Evolutionary conservation across 2,797 vertebrate genomes (phyloP).

Genomic region (Telmatherina bonti): DNA sequence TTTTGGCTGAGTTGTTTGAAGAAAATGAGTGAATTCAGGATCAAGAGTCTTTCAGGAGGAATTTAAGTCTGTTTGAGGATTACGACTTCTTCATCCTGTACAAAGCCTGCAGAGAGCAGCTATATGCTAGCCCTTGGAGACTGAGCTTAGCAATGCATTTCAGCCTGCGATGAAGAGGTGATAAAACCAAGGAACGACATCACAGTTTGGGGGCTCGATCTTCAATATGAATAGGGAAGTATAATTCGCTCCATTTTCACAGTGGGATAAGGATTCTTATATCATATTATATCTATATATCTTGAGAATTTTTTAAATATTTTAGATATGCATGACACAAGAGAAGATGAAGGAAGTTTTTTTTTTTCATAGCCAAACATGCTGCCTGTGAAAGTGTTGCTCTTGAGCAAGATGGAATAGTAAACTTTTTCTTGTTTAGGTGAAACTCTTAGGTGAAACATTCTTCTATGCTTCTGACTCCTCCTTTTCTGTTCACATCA

Average conservation of each 20-base stretch:
- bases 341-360: neutral
- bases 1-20: constrained; percentile 84
- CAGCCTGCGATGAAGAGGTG: constrained; percentile 68
- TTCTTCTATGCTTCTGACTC: constrained; percentile 10
- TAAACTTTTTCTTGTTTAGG: neutral
- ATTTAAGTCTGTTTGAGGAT: constrained; percentile 90
- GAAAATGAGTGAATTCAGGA: constrained; percentile 89
- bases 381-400: neutral
- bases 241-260: constrained; percentile 54
- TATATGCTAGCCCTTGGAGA: constrained; percentile 80
- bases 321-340: neutral
- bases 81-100: constrained; percentile 88
- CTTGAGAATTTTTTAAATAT: constrained; percentile 19
- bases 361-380: neutral
- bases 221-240: constrained; percentile 65
- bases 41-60: constrained; percentile 88
- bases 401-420: constrained; percentile 19
- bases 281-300: neutral
- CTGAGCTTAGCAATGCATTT: constrained; percentile 74
- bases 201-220: constrained; percentile 54
- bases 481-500: constrained; percentile 1
- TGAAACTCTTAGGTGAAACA: constrained; percentile 32
- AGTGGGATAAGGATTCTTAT: constrained; percentile 29
- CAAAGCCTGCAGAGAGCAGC: constrained; percentile 82
- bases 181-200: constrained; percentile 75